Conservation (phyloP, 2,113 vertebrate genomes). For the Serilophus lunatus region DNA sequence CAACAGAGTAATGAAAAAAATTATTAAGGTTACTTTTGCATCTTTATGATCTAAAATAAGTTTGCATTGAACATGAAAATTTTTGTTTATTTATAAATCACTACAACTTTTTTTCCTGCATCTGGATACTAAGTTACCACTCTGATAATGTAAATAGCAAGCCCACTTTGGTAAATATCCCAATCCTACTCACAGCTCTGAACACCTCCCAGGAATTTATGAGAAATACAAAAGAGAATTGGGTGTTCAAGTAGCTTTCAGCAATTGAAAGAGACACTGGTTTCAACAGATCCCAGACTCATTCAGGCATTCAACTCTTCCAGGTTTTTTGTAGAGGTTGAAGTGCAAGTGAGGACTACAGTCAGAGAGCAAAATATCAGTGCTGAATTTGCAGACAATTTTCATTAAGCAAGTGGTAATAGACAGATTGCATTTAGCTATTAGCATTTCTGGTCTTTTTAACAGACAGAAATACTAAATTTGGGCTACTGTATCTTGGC, state of each 20-base stretch:
- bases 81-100: not conserved
- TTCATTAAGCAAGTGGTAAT: not conserved
- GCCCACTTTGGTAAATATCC: not conserved
- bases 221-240: not conserved
- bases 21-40: not conserved
- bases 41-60: not conserved
- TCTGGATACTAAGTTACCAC: not conserved
- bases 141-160: not conserved
- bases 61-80: not conserved
- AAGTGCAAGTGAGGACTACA: not conserved
- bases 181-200: not conserved
- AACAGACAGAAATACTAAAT: not conserved
- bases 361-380: not conserved
- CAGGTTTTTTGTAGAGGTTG: not conserved
- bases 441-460: not conserved
- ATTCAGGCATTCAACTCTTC: not conserved
- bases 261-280: rapidly evolving
- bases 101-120: not conserved
- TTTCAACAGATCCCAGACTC: not conserved
- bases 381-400: not conserved
- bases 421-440: not conserved
- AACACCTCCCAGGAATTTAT: not conserved
- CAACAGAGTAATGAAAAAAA: not conserved
- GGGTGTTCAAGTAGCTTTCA: not conserved
- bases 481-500: not conserved